Evolutionary conservation across 2,113 vertebrate species (phyloP).

Genomic region (Cathartes aura): DNA sequence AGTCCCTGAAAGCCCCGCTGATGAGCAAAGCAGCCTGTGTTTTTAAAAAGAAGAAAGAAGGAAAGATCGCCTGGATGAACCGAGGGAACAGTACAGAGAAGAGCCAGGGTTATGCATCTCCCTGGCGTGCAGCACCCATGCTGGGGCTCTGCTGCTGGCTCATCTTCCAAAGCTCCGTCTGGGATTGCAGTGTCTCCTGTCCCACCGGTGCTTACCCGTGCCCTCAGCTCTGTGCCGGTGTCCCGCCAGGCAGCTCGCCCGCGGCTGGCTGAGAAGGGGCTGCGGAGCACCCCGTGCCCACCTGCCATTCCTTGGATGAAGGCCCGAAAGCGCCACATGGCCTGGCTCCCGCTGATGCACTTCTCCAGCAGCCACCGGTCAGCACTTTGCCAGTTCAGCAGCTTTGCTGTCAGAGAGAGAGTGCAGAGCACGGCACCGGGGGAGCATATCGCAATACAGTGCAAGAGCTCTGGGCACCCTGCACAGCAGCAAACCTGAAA

Average conservation of each 20-base stretch:
- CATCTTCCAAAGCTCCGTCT: background rate
- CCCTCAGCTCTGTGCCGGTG: background rate
- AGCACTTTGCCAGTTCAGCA: constrained; percentile 70
- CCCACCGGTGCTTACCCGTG: background rate
- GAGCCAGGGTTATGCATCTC: background rate
- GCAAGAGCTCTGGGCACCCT: background rate
- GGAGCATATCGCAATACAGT: rapidly evolving
- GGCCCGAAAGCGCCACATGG: constrained; percentile 67
- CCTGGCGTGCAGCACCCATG: rapidly evolving
- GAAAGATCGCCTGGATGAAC: background rate
- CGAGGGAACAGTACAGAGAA: background rate
- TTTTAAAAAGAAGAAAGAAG: background rate
- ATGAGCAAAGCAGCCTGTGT: background rate
- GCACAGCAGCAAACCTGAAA: background rate
- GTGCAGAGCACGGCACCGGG: background rate
- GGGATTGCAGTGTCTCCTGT: background rate
- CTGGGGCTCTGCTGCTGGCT: background rate
- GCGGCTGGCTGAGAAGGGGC: background rate
- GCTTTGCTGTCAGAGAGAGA: constrained; percentile 53
- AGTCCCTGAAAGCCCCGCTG: background rate
- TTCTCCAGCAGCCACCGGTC: constrained; percentile 76
- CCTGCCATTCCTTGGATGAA: constrained; percentile 73
- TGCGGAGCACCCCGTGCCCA: background rate
- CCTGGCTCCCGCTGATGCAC: constrained; percentile 68
- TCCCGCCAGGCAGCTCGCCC: rapidly evolving